Evolutionary conservation across 2,888 invertebrate species (phyloP).

Genomic region (Chouioia cunea): DNA sequence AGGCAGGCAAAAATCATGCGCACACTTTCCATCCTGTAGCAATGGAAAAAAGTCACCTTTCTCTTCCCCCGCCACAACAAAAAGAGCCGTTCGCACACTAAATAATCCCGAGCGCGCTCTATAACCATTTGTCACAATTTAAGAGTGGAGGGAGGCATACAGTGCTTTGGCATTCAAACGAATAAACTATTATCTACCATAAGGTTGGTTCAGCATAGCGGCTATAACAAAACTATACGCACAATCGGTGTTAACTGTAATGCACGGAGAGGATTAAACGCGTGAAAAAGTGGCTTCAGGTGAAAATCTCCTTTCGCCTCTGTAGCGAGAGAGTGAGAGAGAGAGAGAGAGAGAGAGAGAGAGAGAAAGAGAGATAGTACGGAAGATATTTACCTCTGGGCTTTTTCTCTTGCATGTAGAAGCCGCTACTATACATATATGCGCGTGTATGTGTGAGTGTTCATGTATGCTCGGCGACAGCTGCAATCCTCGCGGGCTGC

Average conservation of each 20-base stretch:
- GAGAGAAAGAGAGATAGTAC: neutral
- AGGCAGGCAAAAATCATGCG: slow-evolving; percentile 13
- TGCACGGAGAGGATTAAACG: slow-evolving; percentile 37
- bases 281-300: slow-evolving; percentile 11
- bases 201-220: slow-evolving; percentile 54
- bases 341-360: no score
- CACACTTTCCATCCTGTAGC: slow-evolving; percentile 25
- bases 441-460: no score
- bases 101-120: slow-evolving; percentile 25
- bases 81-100: slow-evolving; percentile 20
- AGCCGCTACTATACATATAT: neutral
- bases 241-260: slow-evolving; percentile 25
- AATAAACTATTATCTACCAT: slow-evolving; percentile 45
- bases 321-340: no score
- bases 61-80: no score
- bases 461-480: neutral
- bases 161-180: slow-evolving; percentile 19
- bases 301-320: slow-evolving; percentile 43
- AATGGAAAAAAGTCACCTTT: no score
- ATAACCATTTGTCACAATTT: slow-evolving; percentile 46
- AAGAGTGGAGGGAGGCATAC: slow-evolving; percentile 15
- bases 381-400: slow-evolving; percentile 30
- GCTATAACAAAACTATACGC: slow-evolving; percentile 55
- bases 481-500: slow-evolving; percentile 18
- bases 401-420: slow-evolving; percentile 12